Conservation (phyloP, 1,140 invertebrate species). For the Drosophila teissieri region DNA sequence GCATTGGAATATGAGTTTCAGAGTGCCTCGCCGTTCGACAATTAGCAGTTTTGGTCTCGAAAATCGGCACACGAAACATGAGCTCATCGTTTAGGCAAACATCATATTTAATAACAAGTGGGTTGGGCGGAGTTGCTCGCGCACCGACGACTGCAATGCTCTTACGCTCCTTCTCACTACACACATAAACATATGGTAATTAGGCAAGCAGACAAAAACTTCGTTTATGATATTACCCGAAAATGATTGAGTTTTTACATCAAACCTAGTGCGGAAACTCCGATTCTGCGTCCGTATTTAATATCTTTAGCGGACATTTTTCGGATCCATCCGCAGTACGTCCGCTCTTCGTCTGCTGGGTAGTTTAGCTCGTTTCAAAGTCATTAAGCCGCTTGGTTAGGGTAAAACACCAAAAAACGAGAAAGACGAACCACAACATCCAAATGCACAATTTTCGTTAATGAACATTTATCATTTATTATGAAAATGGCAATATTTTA, state of each 20-base stretch:
- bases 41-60: conserved; percentile 27
- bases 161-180: neutral
- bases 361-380: neutral
- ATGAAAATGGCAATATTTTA: conserved; percentile 41
- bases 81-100: conserved; percentile 44
- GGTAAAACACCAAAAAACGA: neutral
- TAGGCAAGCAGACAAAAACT: too few relatives aligned
- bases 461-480: conserved; percentile 40
- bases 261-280: too few relatives aligned
- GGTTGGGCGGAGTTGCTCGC: neutral
- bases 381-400: neutral
- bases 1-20: conserved; percentile 13
- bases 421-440: too few relatives aligned
- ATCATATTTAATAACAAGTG: conserved; percentile 27
- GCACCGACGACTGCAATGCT: conserved; percentile 2
- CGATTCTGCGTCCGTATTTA: too few relatives aligned
- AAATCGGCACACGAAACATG: conserved; percentile 39
- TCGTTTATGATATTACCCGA: too few relatives aligned
- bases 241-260: too few relatives aligned
- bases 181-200: too few relatives aligned
- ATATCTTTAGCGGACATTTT: too few relatives aligned
- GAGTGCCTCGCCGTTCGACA: conserved; percentile 36
- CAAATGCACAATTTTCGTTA: neutral
- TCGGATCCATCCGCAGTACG: too few relatives aligned
- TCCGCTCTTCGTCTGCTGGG: too few relatives aligned